Base-by-base conservation (phyloP, 2,797 vertebrate species). In the Hozukius guyotensis region DNA sequence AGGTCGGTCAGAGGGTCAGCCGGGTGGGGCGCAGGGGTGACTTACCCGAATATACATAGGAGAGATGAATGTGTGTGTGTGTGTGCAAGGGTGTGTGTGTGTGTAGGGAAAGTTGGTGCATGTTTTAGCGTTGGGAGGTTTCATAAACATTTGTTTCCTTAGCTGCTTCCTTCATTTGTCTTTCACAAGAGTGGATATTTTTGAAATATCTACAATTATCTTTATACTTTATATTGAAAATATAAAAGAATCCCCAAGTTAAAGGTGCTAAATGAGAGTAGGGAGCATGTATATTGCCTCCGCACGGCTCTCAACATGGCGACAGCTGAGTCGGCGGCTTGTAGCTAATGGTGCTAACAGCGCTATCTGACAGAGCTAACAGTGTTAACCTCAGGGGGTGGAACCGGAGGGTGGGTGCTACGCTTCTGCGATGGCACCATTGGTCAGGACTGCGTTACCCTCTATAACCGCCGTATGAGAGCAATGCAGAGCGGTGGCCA, bases 1-100 rank as follows among this genome's bases (percentile, higher is more conserved):
- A 82, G 80, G 90, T 89, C 77, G 83, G 87, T 8, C 1, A 20
- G 67, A 69, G 63, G 81, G 78, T 87, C 76, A 84, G 72, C 27
- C 13, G 9, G 59, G 46, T 64, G 56, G 57, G 69, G 13, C 55
- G 16, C 20, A 49, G 13, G 20, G 79, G 29, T 61, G 61, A 38
- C 65, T 73, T 27, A 81, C 13, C 46, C 22, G 12, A 76, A 73
- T 62, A 87, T 46, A 86, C 85, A 89, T 81, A 72, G 59, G 34
- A 20, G 2, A 75, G 69, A 85, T 62, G 16, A 57, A 60, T 75
- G 34, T 72, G 53, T 64, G 60, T 4, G 32, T 27, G 27, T 56
- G 46, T 42, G 38, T 14, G 36, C 20, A 20, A 52, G 49, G 20
- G 64, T 46, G 62, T 65, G 24, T 49, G 36, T 36, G 31, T 62